Base-by-base conservation (phyloP, 37 sponge, comb jelly and placozoan species). In the Haliclona indistincta region DNA sequence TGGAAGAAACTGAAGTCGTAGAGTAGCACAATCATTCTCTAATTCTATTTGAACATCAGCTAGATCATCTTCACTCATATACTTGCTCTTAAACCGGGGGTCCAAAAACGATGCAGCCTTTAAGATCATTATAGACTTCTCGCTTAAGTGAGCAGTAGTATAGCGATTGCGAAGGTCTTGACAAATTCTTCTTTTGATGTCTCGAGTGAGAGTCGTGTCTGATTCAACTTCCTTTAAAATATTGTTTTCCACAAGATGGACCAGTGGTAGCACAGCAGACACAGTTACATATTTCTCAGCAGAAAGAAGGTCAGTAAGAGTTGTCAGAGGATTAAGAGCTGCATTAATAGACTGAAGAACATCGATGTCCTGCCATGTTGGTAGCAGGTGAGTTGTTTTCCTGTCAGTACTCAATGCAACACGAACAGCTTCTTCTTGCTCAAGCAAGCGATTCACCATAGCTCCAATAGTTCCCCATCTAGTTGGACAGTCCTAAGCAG, bases 281-380 rank as follows among this genome's bases (percentile, higher is more conserved):
- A 80, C 60, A 1, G 81, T 80, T 15, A 80, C 62, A 40, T 70
- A 67, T 35, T 62, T 35, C 37, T 80, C 81, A 34, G 49, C 81
- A 58, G 81, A 80, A n/a, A 70, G 71, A 20, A 80, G 35, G 62
- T 80, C 81, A 20, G 81, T 80, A 0, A 80, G 63, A 39, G 25
- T 70, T 25, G 81, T 42, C 4, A 80, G 42, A 29, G 71, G 81
- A 4, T 47, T 58, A 20, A 80, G 61, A 22, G 71, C 71, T 37
- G 34, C 7, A n/a, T 70, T 26, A 43, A 80, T 39, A 33, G 71
- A 35, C 42, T 63, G 43, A 6, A 80, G 71, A 0, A 80, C 72
- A 3, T 80, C 72, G 8, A 42, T 71, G 25, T 80, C 71, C 34
- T 80, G 81, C 81, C 81, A 80, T 4, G 53, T 70, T 32, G 63